Percentiles rank a stretch among this genome's conserved stretches.
Evolutionary conservation across 2,888 invertebrate species (phyloP).

Genomic region (Scaptomyza polygonia): DNA sequence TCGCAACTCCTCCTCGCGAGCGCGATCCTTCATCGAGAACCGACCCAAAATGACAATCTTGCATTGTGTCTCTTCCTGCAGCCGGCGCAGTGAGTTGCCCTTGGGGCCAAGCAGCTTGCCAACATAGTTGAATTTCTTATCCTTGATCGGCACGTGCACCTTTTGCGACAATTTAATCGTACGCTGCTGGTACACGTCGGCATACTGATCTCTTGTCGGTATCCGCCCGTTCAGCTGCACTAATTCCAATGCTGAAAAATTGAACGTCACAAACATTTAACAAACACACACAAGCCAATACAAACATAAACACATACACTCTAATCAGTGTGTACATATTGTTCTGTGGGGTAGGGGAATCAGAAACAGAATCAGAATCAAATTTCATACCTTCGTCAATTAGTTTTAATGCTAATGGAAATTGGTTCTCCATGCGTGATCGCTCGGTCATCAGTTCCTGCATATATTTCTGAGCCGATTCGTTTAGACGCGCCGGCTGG

Average conservation of each 20-base stretch:
- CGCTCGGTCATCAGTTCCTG: conserved; percentile 82
- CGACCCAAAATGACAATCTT: conserved; percentile 97
- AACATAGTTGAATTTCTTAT: conserved; percentile 93
- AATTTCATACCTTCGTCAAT: conserved; percentile 81
- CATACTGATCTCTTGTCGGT: conserved; percentile 88
- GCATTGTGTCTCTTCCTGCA: conserved; percentile 97
- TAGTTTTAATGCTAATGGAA: conserved; percentile 82
- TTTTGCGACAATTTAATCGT: conserved; percentile 83
- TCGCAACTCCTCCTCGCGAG: conserved; percentile 92
- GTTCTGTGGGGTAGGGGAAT: conserved; percentile 5
- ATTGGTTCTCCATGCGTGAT: conserved; percentile 82
- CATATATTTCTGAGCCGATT: conserved; percentile 82
- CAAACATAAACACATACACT: conserved; percentile 3
- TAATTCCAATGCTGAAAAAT: conserved; percentile 88
- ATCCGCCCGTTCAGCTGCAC: conserved; percentile 89
- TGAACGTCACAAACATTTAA: conserved; percentile 4
- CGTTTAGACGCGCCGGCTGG: conserved; percentile 77
- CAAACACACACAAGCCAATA: neutral
- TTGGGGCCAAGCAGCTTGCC: conserved; percentile 97
- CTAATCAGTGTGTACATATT: conserved; percentile 44
- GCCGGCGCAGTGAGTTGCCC: conserved; percentile 95
- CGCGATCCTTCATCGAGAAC: conserved; percentile 96
- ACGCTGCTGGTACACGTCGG: conserved; percentile 89
- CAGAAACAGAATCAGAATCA: neutral
- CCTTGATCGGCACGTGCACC: conserved; percentile 85